Base-by-base conservation (phyloP, 2,113 vertebrate species). In the Barbus barbus region DNA sequence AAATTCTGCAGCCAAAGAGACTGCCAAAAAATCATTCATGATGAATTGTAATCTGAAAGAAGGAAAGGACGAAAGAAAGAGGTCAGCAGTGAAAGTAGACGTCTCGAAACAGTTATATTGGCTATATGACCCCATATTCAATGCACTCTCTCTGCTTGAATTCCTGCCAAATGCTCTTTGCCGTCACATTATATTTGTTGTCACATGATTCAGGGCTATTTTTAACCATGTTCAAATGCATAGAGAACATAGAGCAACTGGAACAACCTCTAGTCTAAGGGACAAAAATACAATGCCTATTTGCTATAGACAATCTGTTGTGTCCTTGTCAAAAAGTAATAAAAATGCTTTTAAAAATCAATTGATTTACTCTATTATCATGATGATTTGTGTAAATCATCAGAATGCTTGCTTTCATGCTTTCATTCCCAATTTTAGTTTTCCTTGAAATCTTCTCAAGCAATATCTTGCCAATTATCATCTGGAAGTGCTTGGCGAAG, bases 201-300 rank as follows among this genome's bases (percentile, higher is more conserved):
- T 76, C 74, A 41, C 53, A 60, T 78, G 76, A 78, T 41, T 38
- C 76, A 9, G 76, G 33, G 38, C 76, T 78, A 78, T 78, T 78
- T 78, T 36, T 78, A 78, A 24, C 51, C 53, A 58, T 78, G 31
- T 41, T 61, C 28, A 53, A 33, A 76, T 76, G 48, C 74, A 33
- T 13, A 33, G 16, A 76, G 74, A 33, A 31, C 48, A 56, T 33
- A 76, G 2, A 53, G 74, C 28, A 76, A 33, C 73, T 8, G 13
- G 18, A 8, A 51, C 14, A 18, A 22, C 53, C 53, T 56, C 53
- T 6, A 51, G 44, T 9, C 20, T 38, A 41, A 71, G 67, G 67
- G 33, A 7, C 36, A 2, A 36, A 36, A 13, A 6, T 5, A 74
- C 14, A 33, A 20, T n/a, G n/a, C n/a, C n/a, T n/a, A 48, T 51